Evolutionary conservation across 2,888 invertebrate species (phyloP).

Genomic region (Drosophila sordidapex): DNA sequence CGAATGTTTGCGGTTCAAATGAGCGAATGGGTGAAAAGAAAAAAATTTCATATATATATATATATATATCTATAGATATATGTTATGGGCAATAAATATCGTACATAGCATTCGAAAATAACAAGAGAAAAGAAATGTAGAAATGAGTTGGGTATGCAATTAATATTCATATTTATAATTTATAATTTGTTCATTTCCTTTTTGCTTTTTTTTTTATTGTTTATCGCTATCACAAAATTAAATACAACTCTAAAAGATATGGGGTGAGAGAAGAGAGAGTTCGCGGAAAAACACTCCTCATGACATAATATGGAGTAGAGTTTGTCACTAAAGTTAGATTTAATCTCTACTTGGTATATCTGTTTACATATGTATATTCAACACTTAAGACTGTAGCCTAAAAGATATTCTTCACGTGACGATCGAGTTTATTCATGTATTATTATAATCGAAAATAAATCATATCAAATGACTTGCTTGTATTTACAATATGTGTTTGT

Average conservation of each 20-base stretch:
- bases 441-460: slow-evolving; percentile 51
- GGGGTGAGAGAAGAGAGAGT: slow-evolving; percentile 28
- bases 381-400: slow-evolving; percentile 67
- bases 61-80: slow-evolving; percentile 19
- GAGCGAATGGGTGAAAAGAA: slow-evolving; percentile 15
- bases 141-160: slow-evolving; percentile 40
- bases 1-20: slow-evolving; percentile 65
- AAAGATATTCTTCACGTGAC: slow-evolving; percentile 40
- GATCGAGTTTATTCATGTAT: slow-evolving; percentile 31
- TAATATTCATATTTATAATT: slow-evolving; percentile 27
- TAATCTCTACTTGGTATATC: slow-evolving; percentile 66
- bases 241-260: slow-evolving; percentile 69
- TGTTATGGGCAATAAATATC: slow-evolving; percentile 51
- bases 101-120: slow-evolving; percentile 52
- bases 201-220: slow-evolving; percentile 50
- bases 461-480: slow-evolving; percentile 72
- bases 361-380: slow-evolving; percentile 67
- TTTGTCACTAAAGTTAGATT: slow-evolving; percentile 39
- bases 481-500: slow-evolving; percentile 55
- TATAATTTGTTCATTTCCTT: slow-evolving; percentile 62
- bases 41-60: slow-evolving; percentile 20
- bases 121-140: slow-evolving; percentile 15
- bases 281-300: slow-evolving; percentile 24
- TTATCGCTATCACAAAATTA: slow-evolving; percentile 74
- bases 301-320: slow-evolving; percentile 37